A percentile compares a stretch with the other conserved stretches of the same genome.
Conservation (phyloP, 2,797 vertebrate genomes). For the Propithecus perrieri region DNA sequence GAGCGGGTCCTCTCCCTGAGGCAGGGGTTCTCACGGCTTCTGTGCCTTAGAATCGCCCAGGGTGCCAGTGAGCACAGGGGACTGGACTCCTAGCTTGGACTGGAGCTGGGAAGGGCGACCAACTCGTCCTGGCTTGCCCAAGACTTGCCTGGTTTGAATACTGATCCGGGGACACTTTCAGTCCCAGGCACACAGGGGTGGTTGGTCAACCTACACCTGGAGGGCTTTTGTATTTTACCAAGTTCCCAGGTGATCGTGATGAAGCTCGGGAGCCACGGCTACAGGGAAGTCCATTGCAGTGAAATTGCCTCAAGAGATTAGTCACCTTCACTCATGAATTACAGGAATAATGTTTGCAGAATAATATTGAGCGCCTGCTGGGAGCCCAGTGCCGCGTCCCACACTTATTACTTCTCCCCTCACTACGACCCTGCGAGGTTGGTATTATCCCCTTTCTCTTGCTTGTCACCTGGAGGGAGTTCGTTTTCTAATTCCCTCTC, state of each 20-base stretch:
- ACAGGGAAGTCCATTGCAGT: background rate
- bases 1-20: background rate
- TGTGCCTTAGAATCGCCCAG: background rate
- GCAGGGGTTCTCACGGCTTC: fast-evolving
- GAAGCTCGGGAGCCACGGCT: background rate
- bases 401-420: background rate
- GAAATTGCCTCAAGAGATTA: background rate
- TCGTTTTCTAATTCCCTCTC: background rate
- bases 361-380: background rate
- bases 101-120: background rate
- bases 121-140: fast-evolving
- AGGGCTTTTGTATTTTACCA: background rate
- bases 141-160: background rate
- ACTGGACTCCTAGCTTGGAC: background rate
- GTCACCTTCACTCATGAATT: background rate
- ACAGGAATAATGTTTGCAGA: background rate
- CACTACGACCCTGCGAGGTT: too few species aligned
- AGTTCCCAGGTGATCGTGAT: background rate
- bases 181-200: background rate
- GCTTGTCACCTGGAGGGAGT: background rate
- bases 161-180: background rate
- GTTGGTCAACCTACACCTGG: background rate
- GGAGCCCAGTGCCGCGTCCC: background rate
- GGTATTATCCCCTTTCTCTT: background rate
- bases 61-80: background rate